Percentiles rank a stretch among this genome's conserved stretches.
Evolutionary conservation across 2,888 invertebrate species (phyloP).

Genomic region (Yponomeuta cagnagella): DNA sequence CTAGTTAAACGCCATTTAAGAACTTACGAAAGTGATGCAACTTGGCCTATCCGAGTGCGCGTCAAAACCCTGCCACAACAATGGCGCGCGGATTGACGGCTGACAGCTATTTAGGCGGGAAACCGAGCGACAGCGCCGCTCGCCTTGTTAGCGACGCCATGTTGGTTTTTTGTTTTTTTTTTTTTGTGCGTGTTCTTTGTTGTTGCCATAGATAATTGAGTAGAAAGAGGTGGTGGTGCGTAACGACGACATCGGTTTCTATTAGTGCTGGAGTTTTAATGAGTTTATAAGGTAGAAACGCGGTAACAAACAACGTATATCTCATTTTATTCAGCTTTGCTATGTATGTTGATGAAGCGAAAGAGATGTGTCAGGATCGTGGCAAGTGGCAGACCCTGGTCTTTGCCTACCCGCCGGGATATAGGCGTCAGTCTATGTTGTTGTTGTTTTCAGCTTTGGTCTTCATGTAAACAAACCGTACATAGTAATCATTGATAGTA

Average conservation of each 20-base stretch:
- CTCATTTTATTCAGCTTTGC: too few relatives aligned
- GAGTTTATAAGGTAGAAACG: neutral
- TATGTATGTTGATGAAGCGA: too few relatives aligned
- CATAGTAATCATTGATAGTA: too few relatives aligned
- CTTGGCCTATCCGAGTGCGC: neutral
- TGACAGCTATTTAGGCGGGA: constrained; percentile 68
- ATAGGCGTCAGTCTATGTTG: too few relatives aligned
- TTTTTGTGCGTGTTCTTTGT: constrained; percentile 24
- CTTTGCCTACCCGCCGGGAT: too few relatives aligned
- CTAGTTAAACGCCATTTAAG: too few relatives aligned
- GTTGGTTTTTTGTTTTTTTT: constrained; percentile 32
- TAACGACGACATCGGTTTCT: neutral
- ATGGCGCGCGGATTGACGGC: constrained; percentile 45
- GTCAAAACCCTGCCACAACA: constrained; percentile 20
- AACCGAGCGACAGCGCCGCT: constrained; percentile 22
- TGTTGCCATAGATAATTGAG: neutral
- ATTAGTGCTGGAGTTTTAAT: neutral
- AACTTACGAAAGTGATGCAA: too few relatives aligned
- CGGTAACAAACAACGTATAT: too few relatives aligned
- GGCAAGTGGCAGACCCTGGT: too few relatives aligned
- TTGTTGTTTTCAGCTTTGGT: too few relatives aligned
- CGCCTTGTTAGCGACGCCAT: constrained; percentile 42
- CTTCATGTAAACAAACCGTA: too few relatives aligned
- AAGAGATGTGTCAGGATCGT: too few relatives aligned
- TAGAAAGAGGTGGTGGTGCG: neutral